A percentile compares a stretch with the other conserved stretches of the same genome.
These are phyloP conservation scores for Netelia inedita DNA, from an alignment of 2,888 invertebrate genomes.

Conservation along the genomic window DNA sequence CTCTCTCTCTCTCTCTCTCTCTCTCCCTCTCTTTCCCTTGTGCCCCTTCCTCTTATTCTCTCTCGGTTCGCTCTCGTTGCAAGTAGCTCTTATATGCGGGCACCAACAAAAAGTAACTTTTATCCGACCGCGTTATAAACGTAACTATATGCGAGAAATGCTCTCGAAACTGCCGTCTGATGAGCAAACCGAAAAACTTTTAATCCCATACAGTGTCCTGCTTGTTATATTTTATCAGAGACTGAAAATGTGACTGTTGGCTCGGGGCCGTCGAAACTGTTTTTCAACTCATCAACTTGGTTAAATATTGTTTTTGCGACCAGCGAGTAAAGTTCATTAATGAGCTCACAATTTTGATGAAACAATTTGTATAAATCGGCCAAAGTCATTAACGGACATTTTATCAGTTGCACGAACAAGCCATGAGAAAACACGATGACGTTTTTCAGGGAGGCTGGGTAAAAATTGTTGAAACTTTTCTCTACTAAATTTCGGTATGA, in stretches of 20 bases:
- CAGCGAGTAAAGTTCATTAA: neutral
- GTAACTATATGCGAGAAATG: conserved; percentile 49
- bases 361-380: neutral
- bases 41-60: conserved; percentile 4
- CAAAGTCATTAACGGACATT: neutral
- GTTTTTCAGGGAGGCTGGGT: too few relatives aligned
- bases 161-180: conserved; percentile 20
- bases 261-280: neutral
- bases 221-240: neutral
- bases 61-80: conserved; percentile 35
- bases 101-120: conserved; percentile 39
- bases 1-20: conserved; percentile 10
- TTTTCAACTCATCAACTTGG: conserved; percentile 3
- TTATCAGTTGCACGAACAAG: too few relatives aligned
- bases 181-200: conserved; percentile 23
- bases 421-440: too few relatives aligned
- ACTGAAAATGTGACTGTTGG: neutral
- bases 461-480: too few relatives aligned
- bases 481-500: too few relatives aligned
- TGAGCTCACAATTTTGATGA: neutral
- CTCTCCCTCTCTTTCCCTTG: conserved; percentile 6
- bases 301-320: neutral
- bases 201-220: conserved; percentile 2
- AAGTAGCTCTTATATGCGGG: conserved; percentile 42
- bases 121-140: conserved; percentile 54